Base-by-base conservation (phyloP, 2,113 vertebrate genomes). In the Carassius carassius region DNA sequence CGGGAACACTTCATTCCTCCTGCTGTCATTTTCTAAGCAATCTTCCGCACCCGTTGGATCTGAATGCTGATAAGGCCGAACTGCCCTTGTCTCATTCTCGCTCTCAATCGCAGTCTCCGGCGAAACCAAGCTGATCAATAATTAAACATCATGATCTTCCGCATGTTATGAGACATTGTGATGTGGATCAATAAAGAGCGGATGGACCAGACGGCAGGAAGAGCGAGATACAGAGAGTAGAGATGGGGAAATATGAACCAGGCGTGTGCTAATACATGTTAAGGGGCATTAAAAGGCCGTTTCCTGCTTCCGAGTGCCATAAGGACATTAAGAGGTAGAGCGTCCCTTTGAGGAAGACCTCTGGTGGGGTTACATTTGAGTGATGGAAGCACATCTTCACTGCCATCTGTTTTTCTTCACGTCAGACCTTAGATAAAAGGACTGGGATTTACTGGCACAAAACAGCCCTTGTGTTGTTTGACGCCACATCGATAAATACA, bases 1-100 rank as follows among this genome's bases (percentile, higher is more conserved):
- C 75, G 86, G 88, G 88, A 82, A 91, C 87, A 88, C 51, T 3
- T 84, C 58, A 83, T 91, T 74, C 86, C 81, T 83, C 87, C 83
- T 85, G 65, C 82, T 85, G 87, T 78, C 44, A 10, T 74, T 62
- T 78, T 49, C 60, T 14, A 67, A 82, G 54, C 77, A 80, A 83
- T 89, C 87, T 56, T 67, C 41, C 83, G 65, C 29, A 86, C 70
- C 77, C 44, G 47, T 13, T 13, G 17, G 81, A 86, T 73, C 29
- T 37, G 73, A 75, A 72, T 67, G 67, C 65, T 37, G 60, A 81
- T 77, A 73, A 78, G 82, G 69, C 47, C 41, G 17, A 29, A 51
- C 32, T 13, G 32, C 51, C 62, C 63, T 32, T 62, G 62, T 10
- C 51, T 37, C 49, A 72, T 82, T 84, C 78, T 37, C 74, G 19